Evolutionary conservation across 2,113 vertebrate species (phyloP).

Genomic region (Periophthalmodon schlosseri): DNA sequence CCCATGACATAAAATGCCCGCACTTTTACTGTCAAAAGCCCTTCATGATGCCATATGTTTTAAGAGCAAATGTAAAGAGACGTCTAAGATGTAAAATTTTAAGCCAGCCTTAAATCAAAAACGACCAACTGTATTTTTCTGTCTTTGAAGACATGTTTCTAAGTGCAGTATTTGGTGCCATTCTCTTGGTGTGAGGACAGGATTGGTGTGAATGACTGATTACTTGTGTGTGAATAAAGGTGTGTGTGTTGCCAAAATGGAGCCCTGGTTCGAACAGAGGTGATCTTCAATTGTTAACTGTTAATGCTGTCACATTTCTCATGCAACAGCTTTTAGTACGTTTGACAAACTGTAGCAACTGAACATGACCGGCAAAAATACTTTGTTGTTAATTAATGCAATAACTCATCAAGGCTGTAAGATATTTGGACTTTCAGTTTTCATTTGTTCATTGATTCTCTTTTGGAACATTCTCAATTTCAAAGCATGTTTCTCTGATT

Average conservation of each 20-base stretch:
- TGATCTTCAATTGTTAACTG: constrained; percentile 32
- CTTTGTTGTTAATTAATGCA: constrained; percentile 76
- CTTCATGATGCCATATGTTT: constrained; percentile 51
- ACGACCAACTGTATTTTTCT: constrained; percentile 44
- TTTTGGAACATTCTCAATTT: constrained; percentile 86
- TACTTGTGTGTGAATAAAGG: neutral
- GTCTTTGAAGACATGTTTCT: constrained; percentile 16
- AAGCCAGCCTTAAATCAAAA: constrained; percentile 58
- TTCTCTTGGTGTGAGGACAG: constrained; percentile 34
- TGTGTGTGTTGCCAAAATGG: constrained; percentile 14
- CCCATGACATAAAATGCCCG: constrained; percentile 29
- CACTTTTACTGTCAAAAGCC: constrained; percentile 43
- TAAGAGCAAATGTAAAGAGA: constrained; percentile 47
- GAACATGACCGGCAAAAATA: constrained; percentile 66
- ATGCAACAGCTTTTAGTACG: constrained; percentile 35
- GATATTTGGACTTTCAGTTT: constrained; percentile 75
- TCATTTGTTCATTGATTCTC: constrained; percentile 52
- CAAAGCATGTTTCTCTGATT: constrained; percentile 89
- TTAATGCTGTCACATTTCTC: constrained; percentile 33
- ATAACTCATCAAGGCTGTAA: constrained; percentile 81
- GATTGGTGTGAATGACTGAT: constrained; percentile 20
- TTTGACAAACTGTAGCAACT: constrained; percentile 57
- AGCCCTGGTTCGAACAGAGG: constrained; percentile 23
- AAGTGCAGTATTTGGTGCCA: constrained; percentile 57
- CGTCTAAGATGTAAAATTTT: constrained; percentile 40